Base-by-base conservation (phyloP, 2,888 invertebrate genomes). In the Idaea aversata region DNA sequence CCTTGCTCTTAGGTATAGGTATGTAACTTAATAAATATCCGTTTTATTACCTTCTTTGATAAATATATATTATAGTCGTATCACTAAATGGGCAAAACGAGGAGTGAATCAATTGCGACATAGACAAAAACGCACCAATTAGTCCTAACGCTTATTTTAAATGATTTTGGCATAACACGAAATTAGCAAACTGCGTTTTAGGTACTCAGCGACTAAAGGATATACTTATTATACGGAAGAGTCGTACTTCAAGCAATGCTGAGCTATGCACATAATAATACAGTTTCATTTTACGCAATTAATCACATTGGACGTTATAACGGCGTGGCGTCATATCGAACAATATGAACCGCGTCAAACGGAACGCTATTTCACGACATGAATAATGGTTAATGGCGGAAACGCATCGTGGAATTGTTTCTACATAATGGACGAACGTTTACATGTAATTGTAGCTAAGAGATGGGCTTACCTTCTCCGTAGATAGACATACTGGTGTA, bases 301-400 rank as follows among this genome's bases (percentile, higher is more conserved):
- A 79, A 82, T 81, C 83, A 80, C 76, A 63, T 66, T 65, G 68
- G 72, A 67, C 69, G 77, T 79, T 78, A 77, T 77, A 76, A 69
- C 73, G 64, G 63, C 67, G 66, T 65, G 25, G 25, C 47, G 47
- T 47, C 47, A 47, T 47, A 47, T 47, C 47, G 76, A 73, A 79
- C 79, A 78, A 77, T 75, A 74, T 70, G 75, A 70, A 74, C 67
- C 72, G 71, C 72, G 76, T 76, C 74, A 75, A 77, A 77, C 71
- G 74, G 73, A 77, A 76, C 75, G 75, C 70, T 70, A 65, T 69
- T 70, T 76, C 77, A 77, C 66, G 77, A 71, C 36, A 10, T 5
- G 36, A 47, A 25, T 25, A 70, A 78, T 79, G 77, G 81, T 77
- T 76, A 77, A 77, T 64, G 65, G 67, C 69, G 67, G 72, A 68